Evolutionary conservation across 2,888 invertebrate species (phyloP).

Genomic region (Acrobasis repandana): DNA sequence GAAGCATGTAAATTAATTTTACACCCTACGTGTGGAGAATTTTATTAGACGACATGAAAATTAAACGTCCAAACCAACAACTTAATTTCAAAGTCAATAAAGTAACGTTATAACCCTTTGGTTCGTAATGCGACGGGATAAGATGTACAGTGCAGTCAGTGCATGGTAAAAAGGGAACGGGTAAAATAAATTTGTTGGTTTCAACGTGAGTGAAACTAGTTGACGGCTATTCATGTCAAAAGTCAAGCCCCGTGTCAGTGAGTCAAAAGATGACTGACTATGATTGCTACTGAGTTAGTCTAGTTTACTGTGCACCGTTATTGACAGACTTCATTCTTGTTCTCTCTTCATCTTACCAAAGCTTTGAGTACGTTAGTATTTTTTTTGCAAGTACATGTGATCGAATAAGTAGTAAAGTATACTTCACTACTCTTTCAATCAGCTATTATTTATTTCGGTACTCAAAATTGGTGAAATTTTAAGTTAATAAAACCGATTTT

Average conservation of each 20-base stretch:
- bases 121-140: slow-evolving; percentile 1
- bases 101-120: neutral
- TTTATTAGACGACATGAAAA: slow-evolving; percentile 25
- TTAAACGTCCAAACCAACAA: slow-evolving; percentile 19
- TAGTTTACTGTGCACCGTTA: neutral
- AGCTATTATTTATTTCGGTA: no score
- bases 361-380: no score
- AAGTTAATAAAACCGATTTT: no score
- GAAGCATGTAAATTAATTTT: slow-evolving; percentile 25
- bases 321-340: neutral
- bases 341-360: neutral
- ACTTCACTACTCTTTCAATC: no score
- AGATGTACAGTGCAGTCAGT: neutral
- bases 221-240: slow-evolving; percentile 41
- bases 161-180: neutral
- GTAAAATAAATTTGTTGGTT: slow-evolving; percentile 6
- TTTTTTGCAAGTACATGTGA: no score
- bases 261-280: slow-evolving; percentile 38
- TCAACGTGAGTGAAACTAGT: slow-evolving; percentile 38
- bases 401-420: no score
- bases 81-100: neutral
- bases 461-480: no score
- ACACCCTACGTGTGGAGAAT: slow-evolving; percentile 23
- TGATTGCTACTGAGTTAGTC: slow-evolving; percentile 25
- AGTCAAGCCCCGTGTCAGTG: slow-evolving; percentile 40